A percentile compares a stretch with the other conserved stretches of the same genome.
Conservation (phyloP, 2,888 invertebrate species). For the Atherix ibis region DNA sequence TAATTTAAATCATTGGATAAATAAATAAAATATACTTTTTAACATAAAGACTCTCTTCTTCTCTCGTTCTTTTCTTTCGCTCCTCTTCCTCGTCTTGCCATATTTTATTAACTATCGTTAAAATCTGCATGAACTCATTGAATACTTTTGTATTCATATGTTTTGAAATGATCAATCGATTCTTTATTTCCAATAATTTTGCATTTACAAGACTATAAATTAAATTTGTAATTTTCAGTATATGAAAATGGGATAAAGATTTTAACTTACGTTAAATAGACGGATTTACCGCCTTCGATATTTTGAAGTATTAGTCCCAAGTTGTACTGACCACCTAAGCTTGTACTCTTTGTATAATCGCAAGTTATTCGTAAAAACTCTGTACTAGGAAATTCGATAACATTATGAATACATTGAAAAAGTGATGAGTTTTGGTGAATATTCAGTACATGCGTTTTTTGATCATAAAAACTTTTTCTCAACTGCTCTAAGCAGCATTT, state of each 20-base stretch:
- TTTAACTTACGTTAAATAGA: too few relatives aligned
- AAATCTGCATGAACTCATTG: conserved; percentile 36
- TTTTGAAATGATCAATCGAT: conserved; percentile 42
- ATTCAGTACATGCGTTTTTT: too few relatives aligned
- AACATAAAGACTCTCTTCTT: conserved; percentile 62
- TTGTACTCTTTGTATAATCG: conserved; percentile 2
- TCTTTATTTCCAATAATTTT: conserved; percentile 50
- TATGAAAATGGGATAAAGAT: too few relatives aligned
- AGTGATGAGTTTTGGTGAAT: too few relatives aligned
- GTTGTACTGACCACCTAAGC: neutral
- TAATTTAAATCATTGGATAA: conserved; percentile 2
- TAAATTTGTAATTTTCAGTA: too few relatives aligned
- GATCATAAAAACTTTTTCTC: conserved; percentile 9
- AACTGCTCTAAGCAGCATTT: conserved; percentile 37
- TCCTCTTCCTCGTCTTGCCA: conserved; percentile 67
- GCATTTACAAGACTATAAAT: conserved; percentile 45
- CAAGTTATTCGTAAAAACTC: too few relatives aligned
- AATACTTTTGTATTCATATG: conserved; percentile 33
- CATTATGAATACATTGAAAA: too few relatives aligned
- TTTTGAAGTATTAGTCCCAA: too few relatives aligned
- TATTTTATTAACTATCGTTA: conserved; percentile 45
- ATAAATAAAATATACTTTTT: conserved; percentile 38
- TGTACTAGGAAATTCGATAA: conserved; percentile 26
- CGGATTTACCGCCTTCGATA: too few relatives aligned
- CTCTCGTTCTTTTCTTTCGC: conserved; percentile 46